These are phyloP conservation scores for Ammodytes marinus DNA, from an alignment of 2,113 vertebrate species.

Conservation along the genomic window DNA sequence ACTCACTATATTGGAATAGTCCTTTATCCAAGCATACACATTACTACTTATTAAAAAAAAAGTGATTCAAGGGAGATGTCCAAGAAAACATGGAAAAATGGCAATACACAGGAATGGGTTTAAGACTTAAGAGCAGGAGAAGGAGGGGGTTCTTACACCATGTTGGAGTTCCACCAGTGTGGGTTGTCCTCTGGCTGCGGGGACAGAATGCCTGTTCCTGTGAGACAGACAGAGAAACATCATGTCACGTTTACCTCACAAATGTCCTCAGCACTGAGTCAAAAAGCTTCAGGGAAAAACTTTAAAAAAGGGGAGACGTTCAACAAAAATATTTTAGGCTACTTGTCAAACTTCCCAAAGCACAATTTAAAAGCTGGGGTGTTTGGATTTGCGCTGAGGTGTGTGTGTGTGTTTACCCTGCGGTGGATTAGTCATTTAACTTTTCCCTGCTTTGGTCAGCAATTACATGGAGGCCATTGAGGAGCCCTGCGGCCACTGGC, in stretches of 20 bases:
- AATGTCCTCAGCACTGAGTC: background rate
- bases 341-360: background rate
- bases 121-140: background rate
- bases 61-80: too few species aligned
- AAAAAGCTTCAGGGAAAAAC: background rate
- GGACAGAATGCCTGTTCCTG: constrained; percentile 96
- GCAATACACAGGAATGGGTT: background rate
- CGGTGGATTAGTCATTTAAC: constrained; percentile 42
- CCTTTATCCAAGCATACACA: too few species aligned
- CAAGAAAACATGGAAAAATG: background rate
- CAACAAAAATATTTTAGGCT: background rate
- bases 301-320: background rate
- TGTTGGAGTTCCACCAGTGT: constrained; percentile 99
- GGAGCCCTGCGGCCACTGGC: constrained; percentile 40
- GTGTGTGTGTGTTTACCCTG: constrained; percentile 22
- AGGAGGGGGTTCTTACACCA: constrained; percentile 89
- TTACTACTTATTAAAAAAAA: too few species aligned
- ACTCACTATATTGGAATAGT: background rate
- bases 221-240: constrained; percentile 9
- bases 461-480: constrained; percentile 44
- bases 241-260: background rate
- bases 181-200: constrained; percentile 96
- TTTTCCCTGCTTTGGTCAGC: constrained; percentile 54
- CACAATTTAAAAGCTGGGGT: constrained; percentile 4
- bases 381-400: background rate